A percentile compares a stretch with the other conserved stretches of the same genome.
Evolutionary conservation across 1,140 invertebrate species (phyloP).

Genomic region (Drosophila equinoxialis): DNA sequence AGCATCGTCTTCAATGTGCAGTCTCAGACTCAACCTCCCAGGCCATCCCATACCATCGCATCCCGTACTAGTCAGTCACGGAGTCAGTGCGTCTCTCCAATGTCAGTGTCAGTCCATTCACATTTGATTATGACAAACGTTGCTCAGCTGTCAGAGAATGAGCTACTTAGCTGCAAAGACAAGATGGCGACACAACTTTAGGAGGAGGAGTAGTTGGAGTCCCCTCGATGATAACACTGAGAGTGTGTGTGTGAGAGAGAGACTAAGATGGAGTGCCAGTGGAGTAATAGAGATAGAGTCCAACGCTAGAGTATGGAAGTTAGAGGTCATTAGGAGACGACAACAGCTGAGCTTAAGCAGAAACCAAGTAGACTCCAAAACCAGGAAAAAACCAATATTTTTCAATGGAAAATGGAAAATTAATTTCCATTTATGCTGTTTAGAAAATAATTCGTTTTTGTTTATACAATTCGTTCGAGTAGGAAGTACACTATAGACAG

Average conservation of each 20-base stretch:
- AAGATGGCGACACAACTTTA: constrained; percentile 55
- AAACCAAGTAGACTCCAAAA: constrained; percentile 39
- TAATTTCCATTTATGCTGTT: background rate
- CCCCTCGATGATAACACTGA: too few species aligned
- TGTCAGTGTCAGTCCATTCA: constrained; percentile 71
- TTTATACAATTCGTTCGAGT: too few species aligned
- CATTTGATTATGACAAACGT: constrained; percentile 81
- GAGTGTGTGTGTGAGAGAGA: background rate
- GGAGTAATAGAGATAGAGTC: background rate
- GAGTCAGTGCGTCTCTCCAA: constrained; percentile 20
- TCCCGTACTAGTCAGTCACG: background rate
- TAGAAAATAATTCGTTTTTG: too few species aligned
- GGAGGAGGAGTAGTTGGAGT: constrained; percentile 15
- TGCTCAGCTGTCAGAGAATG: constrained; percentile 74
- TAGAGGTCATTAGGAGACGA: constrained; percentile 63
- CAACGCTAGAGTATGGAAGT: background rate
- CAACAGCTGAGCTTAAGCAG: constrained; percentile 76
- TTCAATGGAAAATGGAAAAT: background rate
- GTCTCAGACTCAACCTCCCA: background rate
- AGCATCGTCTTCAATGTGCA: constrained; percentile 20
- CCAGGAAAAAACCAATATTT: background rate
- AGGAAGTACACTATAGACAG: too few species aligned
- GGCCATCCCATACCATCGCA: too few species aligned
- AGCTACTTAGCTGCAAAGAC: constrained; percentile 65
- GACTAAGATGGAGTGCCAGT: background rate